phyloP scores from a whole-genome alignment of 2,797 vertebrate species.

The Distichodus sexfasciatus region DNA sequence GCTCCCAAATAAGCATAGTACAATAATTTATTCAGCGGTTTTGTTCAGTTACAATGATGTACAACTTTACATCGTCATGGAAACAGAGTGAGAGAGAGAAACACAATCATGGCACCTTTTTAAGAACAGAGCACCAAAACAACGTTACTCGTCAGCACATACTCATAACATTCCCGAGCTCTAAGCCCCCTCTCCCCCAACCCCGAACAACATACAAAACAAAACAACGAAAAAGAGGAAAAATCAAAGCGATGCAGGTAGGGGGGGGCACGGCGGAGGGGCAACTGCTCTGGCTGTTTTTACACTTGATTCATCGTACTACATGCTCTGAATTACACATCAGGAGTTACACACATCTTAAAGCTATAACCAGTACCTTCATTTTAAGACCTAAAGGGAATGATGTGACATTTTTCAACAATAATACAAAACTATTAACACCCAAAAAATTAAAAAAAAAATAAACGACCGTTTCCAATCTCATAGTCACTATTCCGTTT shows the following conservation, averaged over 20 bases:
- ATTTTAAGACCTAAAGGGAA: neutral
- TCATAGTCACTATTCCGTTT: no score
- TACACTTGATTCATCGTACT: neutral
- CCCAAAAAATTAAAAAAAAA: neutral
- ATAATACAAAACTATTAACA: no score
- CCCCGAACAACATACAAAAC: neutral
- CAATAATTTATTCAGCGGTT: slow-evolving; percentile 92
- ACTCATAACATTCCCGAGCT: slow-evolving; percentile 27
- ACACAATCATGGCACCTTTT: slow-evolving; percentile 37
- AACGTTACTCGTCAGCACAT: slow-evolving; percentile 26
- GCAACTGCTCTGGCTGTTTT: slow-evolving; percentile 9
- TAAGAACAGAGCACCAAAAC: slow-evolving; percentile 36
- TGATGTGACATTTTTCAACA: no score
- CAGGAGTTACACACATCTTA: neutral
- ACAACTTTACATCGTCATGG: slow-evolving; percentile 95
- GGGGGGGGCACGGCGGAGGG: neutral
- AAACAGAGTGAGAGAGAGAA: slow-evolving; percentile 59
- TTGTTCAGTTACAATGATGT: slow-evolving; percentile 78
- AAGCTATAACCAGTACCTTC: slow-evolving; percentile 21
- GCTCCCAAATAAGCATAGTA: no score
- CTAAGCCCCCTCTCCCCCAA: neutral
- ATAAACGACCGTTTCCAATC: no score
- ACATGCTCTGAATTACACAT: slow-evolving; percentile 30
- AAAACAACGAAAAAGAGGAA: neutral
- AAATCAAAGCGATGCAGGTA: neutral